Conservation (phyloP, 2,797 vertebrate species). For the Nasua narica region DNA sequence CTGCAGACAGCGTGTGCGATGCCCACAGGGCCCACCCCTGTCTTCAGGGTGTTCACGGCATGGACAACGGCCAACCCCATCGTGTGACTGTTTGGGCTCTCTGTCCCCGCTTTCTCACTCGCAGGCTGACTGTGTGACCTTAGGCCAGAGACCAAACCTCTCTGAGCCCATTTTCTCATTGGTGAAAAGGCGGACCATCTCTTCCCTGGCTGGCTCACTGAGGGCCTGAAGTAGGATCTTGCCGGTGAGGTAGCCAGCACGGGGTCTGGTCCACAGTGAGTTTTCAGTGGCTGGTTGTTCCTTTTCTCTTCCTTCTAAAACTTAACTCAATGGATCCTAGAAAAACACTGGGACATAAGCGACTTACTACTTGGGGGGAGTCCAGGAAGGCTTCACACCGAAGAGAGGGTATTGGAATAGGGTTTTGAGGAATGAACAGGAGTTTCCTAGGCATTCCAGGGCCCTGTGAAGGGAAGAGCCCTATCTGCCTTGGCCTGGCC, state of each 20-base stretch:
- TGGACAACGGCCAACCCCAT: fast-evolving
- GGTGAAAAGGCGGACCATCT: not conserved
- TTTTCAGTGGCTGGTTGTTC: not conserved
- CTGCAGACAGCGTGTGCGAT: not conserved
- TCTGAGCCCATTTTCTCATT: not conserved
- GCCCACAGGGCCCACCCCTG: not conserved
- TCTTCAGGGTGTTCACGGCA: not conserved
- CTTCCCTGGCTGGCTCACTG: not conserved
- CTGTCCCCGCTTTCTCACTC: not conserved
- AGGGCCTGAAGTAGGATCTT: not conserved
- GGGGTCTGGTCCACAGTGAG: not conserved
- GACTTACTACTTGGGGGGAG: too few species aligned
- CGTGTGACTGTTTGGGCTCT: not conserved
- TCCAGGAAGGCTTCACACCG: not conserved
- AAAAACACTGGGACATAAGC: not conserved
- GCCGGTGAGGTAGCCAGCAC: not conserved
- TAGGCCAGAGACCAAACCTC: not conserved
- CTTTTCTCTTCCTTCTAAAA: not conserved
- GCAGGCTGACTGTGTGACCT: not conserved
- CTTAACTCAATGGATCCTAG: not conserved
- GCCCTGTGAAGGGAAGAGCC: not conserved
- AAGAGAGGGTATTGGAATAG: not conserved
- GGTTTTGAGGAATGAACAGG: not conserved
- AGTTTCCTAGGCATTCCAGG: not conserved
- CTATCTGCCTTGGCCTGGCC: too few species aligned